phyloP scores from a whole-genome alignment of 2,113 vertebrate genomes.

The Burhinus bistriatus region DNA sequence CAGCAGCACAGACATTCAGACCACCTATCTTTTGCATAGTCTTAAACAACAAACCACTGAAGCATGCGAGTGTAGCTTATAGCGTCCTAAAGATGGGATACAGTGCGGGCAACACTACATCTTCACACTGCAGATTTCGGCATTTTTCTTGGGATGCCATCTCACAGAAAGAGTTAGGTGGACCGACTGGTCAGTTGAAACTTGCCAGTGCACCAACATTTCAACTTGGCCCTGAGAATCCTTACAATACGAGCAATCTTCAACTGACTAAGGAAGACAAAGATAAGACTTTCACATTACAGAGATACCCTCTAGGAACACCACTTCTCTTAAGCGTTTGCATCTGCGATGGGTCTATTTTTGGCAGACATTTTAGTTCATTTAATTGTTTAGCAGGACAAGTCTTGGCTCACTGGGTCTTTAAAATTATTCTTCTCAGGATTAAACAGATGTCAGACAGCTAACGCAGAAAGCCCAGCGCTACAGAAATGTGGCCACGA shows the following conservation, averaged over 20 bases:
- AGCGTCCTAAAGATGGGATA: not conserved
- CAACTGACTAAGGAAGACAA: not conserved
- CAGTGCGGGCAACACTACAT: not conserved
- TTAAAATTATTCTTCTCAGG: not conserved
- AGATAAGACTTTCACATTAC: not conserved
- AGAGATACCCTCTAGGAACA: not conserved
- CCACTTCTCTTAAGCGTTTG: not conserved
- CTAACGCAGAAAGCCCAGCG: not conserved
- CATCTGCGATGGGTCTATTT: not conserved
- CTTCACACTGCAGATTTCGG: not conserved
- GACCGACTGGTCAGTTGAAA: not conserved
- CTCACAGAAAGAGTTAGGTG: not conserved
- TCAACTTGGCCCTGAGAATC: not conserved
- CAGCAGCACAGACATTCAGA: not conserved
- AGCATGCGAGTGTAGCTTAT: not conserved
- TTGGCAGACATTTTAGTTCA: not conserved
- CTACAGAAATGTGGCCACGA: fast-evolving
- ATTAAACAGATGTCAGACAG: not conserved
- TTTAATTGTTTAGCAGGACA: not conserved
- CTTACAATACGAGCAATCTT: fast-evolving
- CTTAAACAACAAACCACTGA: not conserved
- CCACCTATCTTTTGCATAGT: not conserved
- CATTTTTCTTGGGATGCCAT: not conserved
- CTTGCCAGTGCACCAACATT: not conserved
- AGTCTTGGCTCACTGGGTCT: fast-evolving